Base-by-base conservation (phyloP, 2,113 vertebrate genomes). In the Manacus vitellinus region DNA sequence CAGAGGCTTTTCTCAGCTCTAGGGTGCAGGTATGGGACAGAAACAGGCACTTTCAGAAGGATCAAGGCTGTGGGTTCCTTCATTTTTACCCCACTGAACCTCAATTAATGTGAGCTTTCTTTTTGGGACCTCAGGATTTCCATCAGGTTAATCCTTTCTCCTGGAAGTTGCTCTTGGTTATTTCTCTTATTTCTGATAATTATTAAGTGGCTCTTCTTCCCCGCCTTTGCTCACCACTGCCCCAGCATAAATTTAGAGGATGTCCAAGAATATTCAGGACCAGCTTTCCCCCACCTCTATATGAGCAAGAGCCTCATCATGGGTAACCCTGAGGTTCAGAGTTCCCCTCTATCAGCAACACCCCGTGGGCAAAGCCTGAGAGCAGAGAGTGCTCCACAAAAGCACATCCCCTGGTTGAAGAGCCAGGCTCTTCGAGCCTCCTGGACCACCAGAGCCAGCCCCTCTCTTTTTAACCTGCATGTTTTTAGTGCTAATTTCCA, bases 321-420 rank as follows among this genome's bases (percentile, higher is more conserved):
- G n/a, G 35, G 30, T 35, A 91, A 39, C 30, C 31, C 35, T 37
- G 30, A 81, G 33, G 73, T 74, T 68, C 39, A 43, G 43, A 18
- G 27, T 30, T 83, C 63, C 73, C 59, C 56, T 89, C 35, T 14
- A 59, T 56, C 39, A 77, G 43, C 21, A 91, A 15, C 30, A 67
- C 9, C 35, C 14, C 0, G 0, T 2, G 35, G 46, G 30, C 59
- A 88, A 82, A 90, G 52, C 58, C 49, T 43, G 44, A 0, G 0
- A 68, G 71, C 37, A 83, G 65, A 71, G 22, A 70, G n/a, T 7
- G 2, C 39, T 59, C 56, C 51, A 46, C 8, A 52, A 43, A 54
- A 88, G 14, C 63, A 49, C 59, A 43, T 15, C 8, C 33, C 51
- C 46, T 71, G 16, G 9, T 0, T 43, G 28, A 19, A 76, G 63